A percentile compares a stretch with the other conserved stretches of the same genome.
phyloP scores from a whole-genome alignment of 2,797 vertebrate genomes.

The Cynodonichthys magdalenae region DNA sequence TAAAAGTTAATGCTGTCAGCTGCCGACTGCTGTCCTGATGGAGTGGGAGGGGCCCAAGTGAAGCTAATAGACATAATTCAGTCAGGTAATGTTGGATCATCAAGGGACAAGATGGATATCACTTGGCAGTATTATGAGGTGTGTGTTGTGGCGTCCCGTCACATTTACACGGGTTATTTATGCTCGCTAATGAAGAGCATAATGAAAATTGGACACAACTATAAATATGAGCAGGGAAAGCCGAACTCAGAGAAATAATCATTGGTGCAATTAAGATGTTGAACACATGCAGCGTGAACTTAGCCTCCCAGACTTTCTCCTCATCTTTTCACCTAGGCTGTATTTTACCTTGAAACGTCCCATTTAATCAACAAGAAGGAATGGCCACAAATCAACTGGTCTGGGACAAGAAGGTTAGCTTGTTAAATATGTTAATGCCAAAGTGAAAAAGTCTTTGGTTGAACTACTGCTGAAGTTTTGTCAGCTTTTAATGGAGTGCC shows the following conservation, averaged over 20 bases:
- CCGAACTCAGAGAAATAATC: conserved; percentile 78
- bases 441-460: conserved; percentile 60
- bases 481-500: conserved; percentile 47
- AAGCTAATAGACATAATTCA: conserved; percentile 83
- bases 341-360: conserved; percentile 71
- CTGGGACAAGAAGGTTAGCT: conserved; percentile 51
- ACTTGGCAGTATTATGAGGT: conserved; percentile 79
- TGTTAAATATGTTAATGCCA: conserved; percentile 71
- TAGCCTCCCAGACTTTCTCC: conserved; percentile 59
- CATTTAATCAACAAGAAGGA: conserved; percentile 65
- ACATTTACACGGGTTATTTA: conserved; percentile 87
- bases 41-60: conserved; percentile 68
- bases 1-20: conserved; percentile 84
- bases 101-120: conserved; percentile 79
- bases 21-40: conserved; percentile 73
- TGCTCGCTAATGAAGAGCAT: conserved; percentile 83
- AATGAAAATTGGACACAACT: conserved; percentile 87
- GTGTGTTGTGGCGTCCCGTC: conserved; percentile 67
- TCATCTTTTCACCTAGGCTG: conserved; percentile 50
- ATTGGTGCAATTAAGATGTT: conserved; percentile 82
- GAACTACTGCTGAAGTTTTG: conserved; percentile 55
- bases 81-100: conserved; percentile 82
- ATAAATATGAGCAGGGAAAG: conserved; percentile 83
- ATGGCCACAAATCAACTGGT: conserved; percentile 63
- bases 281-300: conserved; percentile 69